Conservation (phyloP, 2,888 invertebrate genomes). For the Drosophila mettleri region DNA sequence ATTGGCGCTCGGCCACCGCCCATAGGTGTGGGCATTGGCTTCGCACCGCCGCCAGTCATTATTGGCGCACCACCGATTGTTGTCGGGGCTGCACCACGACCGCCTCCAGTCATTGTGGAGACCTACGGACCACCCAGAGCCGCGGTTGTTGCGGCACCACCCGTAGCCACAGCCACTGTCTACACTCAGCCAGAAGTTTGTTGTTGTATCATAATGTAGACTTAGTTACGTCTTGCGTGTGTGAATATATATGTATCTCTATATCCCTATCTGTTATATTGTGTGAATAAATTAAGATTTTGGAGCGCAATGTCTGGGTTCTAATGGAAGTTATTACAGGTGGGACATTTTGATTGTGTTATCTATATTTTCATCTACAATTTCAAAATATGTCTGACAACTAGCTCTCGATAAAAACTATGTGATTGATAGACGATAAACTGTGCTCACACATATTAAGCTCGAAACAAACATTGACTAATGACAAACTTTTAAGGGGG, state of each 20-base stretch:
- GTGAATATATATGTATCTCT: slow-evolving; percentile 5
- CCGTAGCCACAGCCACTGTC: slow-evolving; percentile 54
- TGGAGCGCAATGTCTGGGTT: slow-evolving; percentile 30
- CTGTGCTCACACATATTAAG: background rate
- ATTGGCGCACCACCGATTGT: slow-evolving; percentile 54
- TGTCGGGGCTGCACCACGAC: slow-evolving; percentile 47
- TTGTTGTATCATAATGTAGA: slow-evolving; percentile 70
- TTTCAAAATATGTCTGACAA: background rate
- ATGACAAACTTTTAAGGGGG: too few relatives aligned
- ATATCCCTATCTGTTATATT: slow-evolving; percentile 4
- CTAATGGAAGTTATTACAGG: background rate
- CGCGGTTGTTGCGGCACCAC: slow-evolving; percentile 41
- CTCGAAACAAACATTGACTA: background rate
- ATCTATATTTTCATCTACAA: slow-evolving; percentile 11
- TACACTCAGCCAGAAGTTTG: slow-evolving; percentile 68
- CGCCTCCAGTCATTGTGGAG: slow-evolving; percentile 51
- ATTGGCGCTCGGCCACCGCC: slow-evolving; percentile 67
- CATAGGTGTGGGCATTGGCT: slow-evolving; percentile 66
- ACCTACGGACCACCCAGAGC: slow-evolving; percentile 30
- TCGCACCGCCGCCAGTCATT: slow-evolving; percentile 62
- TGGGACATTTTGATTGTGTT: background rate
- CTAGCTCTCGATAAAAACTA: background rate
- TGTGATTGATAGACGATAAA: slow-evolving; percentile 30
- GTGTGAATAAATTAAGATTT: slow-evolving; percentile 56
- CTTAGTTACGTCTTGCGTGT: slow-evolving; percentile 2